A percentile compares a stretch with the other conserved stretches of the same genome.
phyloP scores from a whole-genome alignment of 2,888 invertebrate species.

The Chromoteleia sp. region DNA sequence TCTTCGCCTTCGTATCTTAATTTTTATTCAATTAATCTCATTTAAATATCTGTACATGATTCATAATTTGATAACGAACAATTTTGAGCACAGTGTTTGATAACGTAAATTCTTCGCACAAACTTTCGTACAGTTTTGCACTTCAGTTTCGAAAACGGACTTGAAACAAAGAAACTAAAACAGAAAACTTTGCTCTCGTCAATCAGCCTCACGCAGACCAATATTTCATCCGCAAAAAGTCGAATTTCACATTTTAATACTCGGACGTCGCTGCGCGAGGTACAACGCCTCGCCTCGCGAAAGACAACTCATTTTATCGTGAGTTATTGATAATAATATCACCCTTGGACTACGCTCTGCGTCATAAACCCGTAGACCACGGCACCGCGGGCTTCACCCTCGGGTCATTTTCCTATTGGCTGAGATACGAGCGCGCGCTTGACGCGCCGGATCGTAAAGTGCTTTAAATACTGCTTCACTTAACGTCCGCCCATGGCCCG shows the following conservation, averaged over 20 bases:
- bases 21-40: too few relatives aligned
- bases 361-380: slow-evolving; percentile 51
- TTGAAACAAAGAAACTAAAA: not conserved
- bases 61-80: too few relatives aligned
- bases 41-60: too few relatives aligned
- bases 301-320: slow-evolving; percentile 49
- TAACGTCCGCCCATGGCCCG: slow-evolving; percentile 59
- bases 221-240: slow-evolving; percentile 22
- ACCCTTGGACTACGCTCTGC: slow-evolving; percentile 33
- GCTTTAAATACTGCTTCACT: slow-evolving; percentile 66
- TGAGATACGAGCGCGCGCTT: slow-evolving; percentile 5
- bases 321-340: slow-evolving; percentile 59
- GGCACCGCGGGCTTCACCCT: slow-evolving; percentile 55
- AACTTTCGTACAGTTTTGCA: not conserved
- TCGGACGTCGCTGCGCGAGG: not conserved
- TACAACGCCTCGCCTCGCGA: not conserved
- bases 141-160: too few relatives aligned
- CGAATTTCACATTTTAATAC: slow-evolving; percentile 28
- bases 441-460: slow-evolving; percentile 62
- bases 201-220: slow-evolving; percentile 16
- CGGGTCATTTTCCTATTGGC: slow-evolving; percentile 59
- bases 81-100: too few relatives aligned
- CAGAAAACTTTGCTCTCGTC: not conserved
- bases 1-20: too few relatives aligned
- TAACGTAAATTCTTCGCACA: not conserved